These are phyloP conservation scores for Holacanthella duospinosa DNA, from an alignment of 2,888 invertebrate genomes.

Conservation along the genomic window DNA sequence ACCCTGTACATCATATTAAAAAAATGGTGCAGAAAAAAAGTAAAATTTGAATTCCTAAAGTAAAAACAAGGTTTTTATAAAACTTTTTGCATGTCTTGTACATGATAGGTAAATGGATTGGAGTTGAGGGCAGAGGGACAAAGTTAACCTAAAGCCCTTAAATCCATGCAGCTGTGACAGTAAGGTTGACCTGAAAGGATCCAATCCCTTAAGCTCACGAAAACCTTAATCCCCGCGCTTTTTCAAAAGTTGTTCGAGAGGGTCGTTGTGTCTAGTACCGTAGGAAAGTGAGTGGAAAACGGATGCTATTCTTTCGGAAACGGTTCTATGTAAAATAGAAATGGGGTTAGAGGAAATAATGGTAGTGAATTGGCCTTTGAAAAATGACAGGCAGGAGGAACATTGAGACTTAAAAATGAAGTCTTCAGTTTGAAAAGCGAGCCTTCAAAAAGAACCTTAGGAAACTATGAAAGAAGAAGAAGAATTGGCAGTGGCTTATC, in stretches of 20 bases:
- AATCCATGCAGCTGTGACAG: background rate
- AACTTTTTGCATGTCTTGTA: no score
- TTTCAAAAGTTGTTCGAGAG: background rate
- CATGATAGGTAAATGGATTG: no score
- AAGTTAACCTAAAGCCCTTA: background rate
- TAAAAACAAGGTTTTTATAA: no score
- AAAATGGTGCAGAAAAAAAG: no score
- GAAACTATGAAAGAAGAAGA: background rate
- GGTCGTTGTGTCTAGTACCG: background rate
- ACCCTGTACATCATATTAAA: no score
- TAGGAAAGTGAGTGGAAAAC: background rate
- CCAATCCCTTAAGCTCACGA: background rate
- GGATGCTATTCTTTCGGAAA: background rate
- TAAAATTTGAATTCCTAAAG: no score
- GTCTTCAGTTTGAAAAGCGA: background rate
- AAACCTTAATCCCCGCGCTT: background rate
- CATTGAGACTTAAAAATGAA: background rate
- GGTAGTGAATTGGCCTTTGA: background rate
- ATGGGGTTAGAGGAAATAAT: background rate
- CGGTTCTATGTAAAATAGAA: background rate
- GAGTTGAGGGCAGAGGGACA: background rate
- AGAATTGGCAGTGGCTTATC: slow-evolving; percentile 1
- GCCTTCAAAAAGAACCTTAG: background rate
- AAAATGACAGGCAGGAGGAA: background rate
- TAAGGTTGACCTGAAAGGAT: background rate